phyloP scores from a whole-genome alignment of 1,140 invertebrate genomes.

The Globodera rostochiensis region DNA sequence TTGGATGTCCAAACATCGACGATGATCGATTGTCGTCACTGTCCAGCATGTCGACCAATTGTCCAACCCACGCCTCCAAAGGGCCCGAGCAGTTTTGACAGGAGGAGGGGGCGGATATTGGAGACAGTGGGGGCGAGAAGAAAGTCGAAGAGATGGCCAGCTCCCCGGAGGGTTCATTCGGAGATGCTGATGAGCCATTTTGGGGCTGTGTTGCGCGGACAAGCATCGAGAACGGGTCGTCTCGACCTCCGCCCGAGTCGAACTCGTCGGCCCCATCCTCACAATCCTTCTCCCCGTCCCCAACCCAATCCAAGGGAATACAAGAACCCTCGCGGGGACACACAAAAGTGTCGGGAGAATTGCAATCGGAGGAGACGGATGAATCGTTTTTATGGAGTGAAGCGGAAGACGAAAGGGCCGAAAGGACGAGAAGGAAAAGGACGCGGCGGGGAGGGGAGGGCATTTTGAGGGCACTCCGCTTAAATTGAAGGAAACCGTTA shows the following conservation, averaged over 20 bases:
- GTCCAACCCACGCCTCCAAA: slow-evolving; percentile 25
- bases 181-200: too few relatives aligned
- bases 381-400: neutral
- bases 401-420: neutral
- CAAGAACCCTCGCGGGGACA: slow-evolving; percentile 69
- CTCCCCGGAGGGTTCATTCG: neutral
- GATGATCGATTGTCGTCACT: neutral
- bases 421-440: neutral
- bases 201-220: neutral
- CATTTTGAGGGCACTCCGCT: neutral
- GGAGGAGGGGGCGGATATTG: neutral
- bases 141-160: slow-evolving; percentile 2
- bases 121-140: neutral
- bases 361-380: neutral
- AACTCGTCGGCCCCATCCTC: slow-evolving; percentile 85
- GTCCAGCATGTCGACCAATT: slow-evolving; percentile 14
- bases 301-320: slow-evolving; percentile 89
- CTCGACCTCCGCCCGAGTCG: neutral
- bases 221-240: neutral
- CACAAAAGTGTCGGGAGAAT: slow-evolving; percentile 26
- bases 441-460: neutral
- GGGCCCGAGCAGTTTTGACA: neutral
- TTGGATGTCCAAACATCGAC: neutral
- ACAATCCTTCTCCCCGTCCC: slow-evolving; percentile 88
- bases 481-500: neutral